Percentiles rank a stretch among this genome's conserved stretches.
Evolutionary conservation across 2,113 vertebrate species (phyloP).

Genomic region (Osmerus eperlanus): DNA sequence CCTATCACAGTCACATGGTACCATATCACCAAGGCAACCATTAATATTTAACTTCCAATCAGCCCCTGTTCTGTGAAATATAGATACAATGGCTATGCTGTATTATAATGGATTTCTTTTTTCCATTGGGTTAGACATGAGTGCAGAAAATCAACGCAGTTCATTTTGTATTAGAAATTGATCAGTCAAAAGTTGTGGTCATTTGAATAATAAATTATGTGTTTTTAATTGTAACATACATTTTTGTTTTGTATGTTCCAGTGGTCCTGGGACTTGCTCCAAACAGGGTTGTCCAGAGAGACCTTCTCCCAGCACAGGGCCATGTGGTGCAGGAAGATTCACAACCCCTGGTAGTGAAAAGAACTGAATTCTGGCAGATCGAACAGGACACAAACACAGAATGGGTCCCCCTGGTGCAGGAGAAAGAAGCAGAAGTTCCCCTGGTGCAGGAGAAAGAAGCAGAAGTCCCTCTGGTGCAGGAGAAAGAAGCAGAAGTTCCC

Average conservation of each 20-base stretch:
- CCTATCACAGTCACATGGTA: background rate
- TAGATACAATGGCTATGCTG: no score
- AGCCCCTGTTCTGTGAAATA: background rate
- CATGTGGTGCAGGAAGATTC: constrained; percentile 49
- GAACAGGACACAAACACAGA: background rate
- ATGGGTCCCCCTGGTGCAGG: background rate
- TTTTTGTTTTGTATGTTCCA: constrained; percentile 22
- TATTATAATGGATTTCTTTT: no score
- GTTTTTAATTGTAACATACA: background rate
- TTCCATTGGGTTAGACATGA: no score
- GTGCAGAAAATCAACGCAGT: no score
- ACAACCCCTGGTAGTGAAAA: constrained; percentile 16
- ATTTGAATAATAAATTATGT: background rate
- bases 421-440: background rate
- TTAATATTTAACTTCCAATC: background rate
- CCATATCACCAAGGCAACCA: background rate
- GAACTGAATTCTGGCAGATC: background rate
- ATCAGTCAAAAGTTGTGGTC: background rate
- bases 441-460: background rate
- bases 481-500: background rate
- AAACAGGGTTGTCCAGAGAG: constrained; percentile 3
- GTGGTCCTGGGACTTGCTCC: constrained; percentile 41
- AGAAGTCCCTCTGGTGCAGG: background rate
- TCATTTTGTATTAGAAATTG: no score
- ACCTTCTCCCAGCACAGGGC: constrained; percentile 43